These are phyloP conservation scores for Pocillopora verrucosa DNA, from an alignment of 64 coral and sea anemone genomes.

Conservation along the genomic window DNA sequence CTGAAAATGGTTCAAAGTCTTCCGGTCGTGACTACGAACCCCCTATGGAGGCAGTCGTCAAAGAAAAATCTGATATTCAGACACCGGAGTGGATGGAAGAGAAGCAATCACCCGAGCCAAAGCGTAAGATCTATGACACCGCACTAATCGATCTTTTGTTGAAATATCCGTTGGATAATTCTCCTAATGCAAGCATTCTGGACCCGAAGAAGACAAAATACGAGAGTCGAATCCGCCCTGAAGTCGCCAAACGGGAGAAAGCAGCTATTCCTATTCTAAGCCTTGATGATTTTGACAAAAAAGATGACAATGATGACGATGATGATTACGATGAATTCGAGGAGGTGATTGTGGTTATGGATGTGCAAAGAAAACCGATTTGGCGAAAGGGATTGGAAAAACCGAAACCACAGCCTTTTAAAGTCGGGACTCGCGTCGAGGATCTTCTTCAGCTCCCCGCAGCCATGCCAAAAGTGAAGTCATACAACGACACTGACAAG, in stretches of 20 bases:
- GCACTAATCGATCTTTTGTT: not conserved
- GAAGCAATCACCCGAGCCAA: not conserved
- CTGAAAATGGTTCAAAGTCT: not conserved
- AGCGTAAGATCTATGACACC: not conserved
- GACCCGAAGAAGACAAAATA: not conserved
- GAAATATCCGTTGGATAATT: not conserved
- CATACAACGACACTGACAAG: not conserved
- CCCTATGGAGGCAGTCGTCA: not conserved
- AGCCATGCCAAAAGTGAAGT: not conserved
- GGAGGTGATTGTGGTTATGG: slow-evolving; percentile 24
- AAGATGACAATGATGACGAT: slow-evolving; percentile 1
- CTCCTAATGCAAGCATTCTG: not conserved
- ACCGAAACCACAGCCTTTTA: slow-evolving; percentile 7
- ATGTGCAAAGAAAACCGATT: slow-evolving; percentile 1
- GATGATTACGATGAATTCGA: slow-evolving; percentile 44
- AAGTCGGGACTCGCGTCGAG: not conserved
- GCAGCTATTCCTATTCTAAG: not conserved
- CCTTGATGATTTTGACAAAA: not conserved
- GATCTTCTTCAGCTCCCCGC: slow-evolving; percentile 5
- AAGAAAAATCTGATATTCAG: not conserved
- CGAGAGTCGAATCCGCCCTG: not conserved
- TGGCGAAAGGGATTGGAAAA: slow-evolving; percentile 20
- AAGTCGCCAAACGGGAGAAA: slow-evolving; percentile 6
- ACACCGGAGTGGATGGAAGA: slow-evolving; percentile 2
- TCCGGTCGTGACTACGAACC: not conserved